Base-by-base conservation (phyloP, 2,888 invertebrate species). In the Calephelis perditalis region DNA sequence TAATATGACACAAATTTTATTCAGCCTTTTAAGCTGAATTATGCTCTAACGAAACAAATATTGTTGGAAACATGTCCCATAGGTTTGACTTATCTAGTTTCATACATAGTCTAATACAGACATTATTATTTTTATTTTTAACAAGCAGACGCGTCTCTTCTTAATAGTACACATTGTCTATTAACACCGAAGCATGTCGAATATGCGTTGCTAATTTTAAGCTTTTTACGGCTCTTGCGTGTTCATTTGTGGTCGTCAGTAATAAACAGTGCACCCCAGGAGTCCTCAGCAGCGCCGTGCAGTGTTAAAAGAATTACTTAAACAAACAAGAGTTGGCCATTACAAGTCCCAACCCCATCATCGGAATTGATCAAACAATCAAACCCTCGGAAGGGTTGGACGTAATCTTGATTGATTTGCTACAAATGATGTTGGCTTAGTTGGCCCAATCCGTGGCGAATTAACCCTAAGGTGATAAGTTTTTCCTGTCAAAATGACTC, bases 331-430 rank as follows among this genome's bases (percentile, higher is more conserved):
- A 74, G 76, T 75, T 72, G 68, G 65, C 66, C 72, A 70, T 78
- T 67, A 67, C 65, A 77, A 78, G 73, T 79, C 82, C 82, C 79
- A 79, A 83, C 59, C 59, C 37, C 45, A 85, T 85, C 76, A 85
- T 85, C 78, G 81, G 79, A 82, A 77, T 79, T 81, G 83, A 79
- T 74, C 84, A 81, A 84, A 82, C 85, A 86, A 86, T 85, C 84
- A 74, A 65, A 63, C 65, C 70, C 71, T 71, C 67, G 69, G 71
- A 82, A 84, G 86, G 87, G 86, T 84, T 84, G 82, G 81, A 78
- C 78, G 77, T 86, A 87, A 88, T 89, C 88, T 89, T 88, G 89
- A 89, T 88, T 83, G 88, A 89, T 89, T 84, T 80, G 77, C 75
- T 78, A 84, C 88, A 85, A 88, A 89, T 85, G 67, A 84, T 77